Evolutionary conservation across 2,888 invertebrate genomes (phyloP).

Genomic region (Crossocerus cetratus): DNA sequence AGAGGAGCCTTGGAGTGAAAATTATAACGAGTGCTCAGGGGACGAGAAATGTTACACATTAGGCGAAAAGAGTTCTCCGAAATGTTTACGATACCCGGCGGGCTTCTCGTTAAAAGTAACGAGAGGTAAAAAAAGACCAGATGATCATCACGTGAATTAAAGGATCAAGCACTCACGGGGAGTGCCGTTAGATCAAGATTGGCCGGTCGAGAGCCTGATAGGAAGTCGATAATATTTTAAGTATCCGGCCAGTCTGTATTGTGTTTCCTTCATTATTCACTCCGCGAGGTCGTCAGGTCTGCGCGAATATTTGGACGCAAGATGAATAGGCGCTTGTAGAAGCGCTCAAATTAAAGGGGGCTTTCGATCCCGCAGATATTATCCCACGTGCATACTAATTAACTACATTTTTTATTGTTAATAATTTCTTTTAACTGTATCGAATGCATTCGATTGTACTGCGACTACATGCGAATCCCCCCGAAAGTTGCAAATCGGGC

Average conservation of each 20-base stretch:
- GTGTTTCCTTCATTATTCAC: too few species aligned
- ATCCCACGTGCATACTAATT: slow-evolving; percentile 59
- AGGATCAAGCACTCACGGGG: slow-evolving; percentile 3
- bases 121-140: background rate
- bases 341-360: slow-evolving; percentile 10
- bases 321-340: slow-evolving; percentile 3
- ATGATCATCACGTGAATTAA: slow-evolving; percentile 1
- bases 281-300: background rate
- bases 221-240: background rate
- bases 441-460: background rate
- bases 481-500: too few species aligned
- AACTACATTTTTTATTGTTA: slow-evolving; percentile 26
- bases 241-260: too few species aligned
- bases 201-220: background rate
- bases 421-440: too few species aligned
- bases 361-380: slow-evolving; percentile 59
- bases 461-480: slow-evolving; percentile 5
- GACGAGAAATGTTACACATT: background rate
- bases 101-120: background rate
- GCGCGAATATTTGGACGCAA: background rate
- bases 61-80: background rate
- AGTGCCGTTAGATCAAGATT: background rate
- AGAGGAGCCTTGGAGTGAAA: too few species aligned
- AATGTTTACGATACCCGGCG: too few species aligned
- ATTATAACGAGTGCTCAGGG: too few species aligned